Evolutionary conservation across 2,888 invertebrate genomes (phyloP), one percentile per base, ranked within the genome.

Genomic region (Ptychoptera albimana): DNA sequence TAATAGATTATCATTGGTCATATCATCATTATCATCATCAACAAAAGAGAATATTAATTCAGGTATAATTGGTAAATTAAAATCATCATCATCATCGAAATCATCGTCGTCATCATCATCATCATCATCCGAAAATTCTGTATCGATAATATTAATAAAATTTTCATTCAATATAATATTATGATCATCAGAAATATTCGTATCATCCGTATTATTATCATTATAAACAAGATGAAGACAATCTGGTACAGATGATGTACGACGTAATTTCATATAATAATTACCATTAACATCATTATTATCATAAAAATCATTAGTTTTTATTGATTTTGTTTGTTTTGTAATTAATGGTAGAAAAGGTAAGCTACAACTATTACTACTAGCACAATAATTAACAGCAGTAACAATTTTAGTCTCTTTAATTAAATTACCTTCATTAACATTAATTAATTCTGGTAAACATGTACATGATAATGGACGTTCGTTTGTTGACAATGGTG

Each of bases 401-500:
- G 42, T 34, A 15, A 42, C 16, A 42, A 42, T 34, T 35, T 35
- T 11, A 11, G 32, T 32, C 15, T 11, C 6, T 41, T 32, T 15
- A 14, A 4, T 43, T 34, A 45, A 43, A 23, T 45, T 46, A 37
- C 47, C 39, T 31, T 50, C 48, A 5, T 46, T 42, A 12, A 46
- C 45, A 37, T 46, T 44, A 8, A 50, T 42, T 32, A 50, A 46
- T 12, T 16, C n/a, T 16, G 40, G 32, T 32, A 53, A 54, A 48
- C 60, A 60, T 23, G 58, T 61, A 45, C 61, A 65, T 12, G 61
- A 61, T 10, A 66, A 45, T 1, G 65, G 66, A 7, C 60, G 57
- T 52, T 66, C 66, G 46, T 65, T 66, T 40, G 65, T 66, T 42
- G 64, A 61, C 44, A 60, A 29, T 11, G 62, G 60, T n/a, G 73